phyloP scores from a whole-genome alignment of 53 echinoderm and acorn worm species.

The Arbacia lixula region DNA sequence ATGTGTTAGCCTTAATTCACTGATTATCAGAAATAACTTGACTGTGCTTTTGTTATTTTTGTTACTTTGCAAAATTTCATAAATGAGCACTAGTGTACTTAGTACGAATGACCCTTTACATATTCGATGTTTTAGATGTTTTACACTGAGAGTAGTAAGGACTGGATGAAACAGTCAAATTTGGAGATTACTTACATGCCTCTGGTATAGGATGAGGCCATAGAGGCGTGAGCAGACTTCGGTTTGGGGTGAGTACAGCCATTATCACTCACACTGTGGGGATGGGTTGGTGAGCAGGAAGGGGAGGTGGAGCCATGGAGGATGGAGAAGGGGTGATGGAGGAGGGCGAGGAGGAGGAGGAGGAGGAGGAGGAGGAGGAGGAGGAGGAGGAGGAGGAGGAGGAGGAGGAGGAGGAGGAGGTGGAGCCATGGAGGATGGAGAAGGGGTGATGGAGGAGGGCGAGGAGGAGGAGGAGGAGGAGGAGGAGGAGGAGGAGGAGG shows the following conservation, averaged over 20 bases:
- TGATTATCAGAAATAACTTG: too few species aligned
- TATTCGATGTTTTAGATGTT: too few species aligned
- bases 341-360: not conserved
- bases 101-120: too few species aligned
- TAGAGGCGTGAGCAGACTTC: constrained; percentile 1
- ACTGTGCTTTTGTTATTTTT: too few species aligned
- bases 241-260: constrained; percentile 28
- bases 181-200: constrained; percentile 2
- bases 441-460: not conserved
- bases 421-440: not conserved
- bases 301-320: not conserved
- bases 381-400: not conserved
- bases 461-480: too few species aligned
- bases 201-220: constrained; percentile 15
- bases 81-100: too few species aligned
- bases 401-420: not conserved
- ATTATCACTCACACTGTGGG: constrained; percentile 33
- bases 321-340: not conserved
- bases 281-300: not conserved
- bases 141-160: not conserved
- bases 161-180: not conserved
- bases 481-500: too few species aligned
- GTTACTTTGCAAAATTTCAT: too few species aligned
- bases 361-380: too few species aligned
- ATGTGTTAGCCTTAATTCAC: too few species aligned